Percentiles rank a stretch among this genome's conserved stretches.
Conservation (phyloP, 2,113 vertebrate species). For the Xyliphius kryptos region DNA sequence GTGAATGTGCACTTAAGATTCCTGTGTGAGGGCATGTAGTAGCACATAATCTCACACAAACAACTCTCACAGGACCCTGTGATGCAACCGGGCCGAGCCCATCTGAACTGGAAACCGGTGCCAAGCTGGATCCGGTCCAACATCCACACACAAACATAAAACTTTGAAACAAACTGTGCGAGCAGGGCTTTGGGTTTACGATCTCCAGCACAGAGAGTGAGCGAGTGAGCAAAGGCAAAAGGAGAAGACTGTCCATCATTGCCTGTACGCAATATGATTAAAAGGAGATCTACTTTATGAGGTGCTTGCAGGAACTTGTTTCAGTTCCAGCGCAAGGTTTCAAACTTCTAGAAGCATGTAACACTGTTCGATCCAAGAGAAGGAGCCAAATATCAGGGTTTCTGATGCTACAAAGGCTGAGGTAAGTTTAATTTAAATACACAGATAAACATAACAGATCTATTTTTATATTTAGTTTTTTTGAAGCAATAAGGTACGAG, state of each 20-base stretch:
- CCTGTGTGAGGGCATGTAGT: background rate
- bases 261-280: background rate
- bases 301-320: conserved; percentile 1
- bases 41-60: background rate
- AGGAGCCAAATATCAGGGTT: too few relatives aligned
- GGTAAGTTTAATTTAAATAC: too few relatives aligned
- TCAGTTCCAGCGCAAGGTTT: too few relatives aligned
- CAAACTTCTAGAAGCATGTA: too few relatives aligned
- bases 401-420: too few relatives aligned
- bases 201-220: too few relatives aligned
- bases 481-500: too few relatives aligned
- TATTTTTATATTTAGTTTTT: too few relatives aligned
- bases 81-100: conserved; percentile 66
- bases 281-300: background rate
- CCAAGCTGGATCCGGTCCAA: conserved; percentile 59
- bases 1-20: conserved; percentile 4
- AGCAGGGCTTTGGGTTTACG: too few relatives aligned
- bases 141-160: conserved; percentile 38
- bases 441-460: too few relatives aligned
- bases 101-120: conserved; percentile 55
- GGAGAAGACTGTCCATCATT: background rate
- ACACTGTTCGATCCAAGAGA: too few relatives aligned
- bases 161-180: conserved; percentile 46
- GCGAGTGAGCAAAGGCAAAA: background rate
- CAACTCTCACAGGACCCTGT: conserved; percentile 44